phyloP scores from a whole-genome alignment of 2,797 vertebrate species.

The Sebastes paucispinis region DNA sequence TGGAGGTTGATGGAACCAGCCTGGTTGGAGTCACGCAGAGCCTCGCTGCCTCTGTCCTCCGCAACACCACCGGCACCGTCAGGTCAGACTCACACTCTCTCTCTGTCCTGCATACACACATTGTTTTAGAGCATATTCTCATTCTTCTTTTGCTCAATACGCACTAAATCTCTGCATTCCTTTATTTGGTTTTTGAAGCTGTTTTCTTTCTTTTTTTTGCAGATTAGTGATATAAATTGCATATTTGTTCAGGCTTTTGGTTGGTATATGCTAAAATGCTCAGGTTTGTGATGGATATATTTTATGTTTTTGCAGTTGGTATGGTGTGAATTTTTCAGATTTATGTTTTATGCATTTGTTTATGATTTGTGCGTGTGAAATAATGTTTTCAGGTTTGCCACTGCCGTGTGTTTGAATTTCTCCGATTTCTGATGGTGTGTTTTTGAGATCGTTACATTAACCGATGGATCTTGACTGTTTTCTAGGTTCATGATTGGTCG shows the following conservation, averaged over 20 bases:
- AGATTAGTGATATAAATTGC: background rate
- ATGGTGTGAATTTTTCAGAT: background rate
- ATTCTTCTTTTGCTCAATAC: background rate
- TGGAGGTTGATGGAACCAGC: conserved; percentile 96
- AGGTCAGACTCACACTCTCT: conserved; percentile 75
- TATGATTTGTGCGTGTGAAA: background rate
- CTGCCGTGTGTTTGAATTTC: background rate
- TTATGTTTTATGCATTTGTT: background rate
- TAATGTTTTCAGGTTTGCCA: background rate
- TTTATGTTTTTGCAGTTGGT: background rate
- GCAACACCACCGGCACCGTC: conserved; percentile 94
- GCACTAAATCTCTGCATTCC: background rate
- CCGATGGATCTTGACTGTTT: background rate
- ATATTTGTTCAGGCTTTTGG: conserved; percentile 13
- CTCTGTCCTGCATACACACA: background rate
- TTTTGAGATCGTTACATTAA: background rate
- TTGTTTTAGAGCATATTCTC: background rate
- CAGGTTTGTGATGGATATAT: background rate
- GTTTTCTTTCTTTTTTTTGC: background rate
- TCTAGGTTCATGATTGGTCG: conserved; percentile 94
- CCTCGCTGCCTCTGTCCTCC: conserved; percentile 93
- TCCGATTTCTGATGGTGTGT: conserved; percentile 73
- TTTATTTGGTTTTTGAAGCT: background rate
- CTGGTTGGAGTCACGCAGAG: conserved; percentile 96
- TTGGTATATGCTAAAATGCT: background rate